Conservation (phyloP, 2,888 invertebrate genomes). For the Eilema caniola region DNA sequence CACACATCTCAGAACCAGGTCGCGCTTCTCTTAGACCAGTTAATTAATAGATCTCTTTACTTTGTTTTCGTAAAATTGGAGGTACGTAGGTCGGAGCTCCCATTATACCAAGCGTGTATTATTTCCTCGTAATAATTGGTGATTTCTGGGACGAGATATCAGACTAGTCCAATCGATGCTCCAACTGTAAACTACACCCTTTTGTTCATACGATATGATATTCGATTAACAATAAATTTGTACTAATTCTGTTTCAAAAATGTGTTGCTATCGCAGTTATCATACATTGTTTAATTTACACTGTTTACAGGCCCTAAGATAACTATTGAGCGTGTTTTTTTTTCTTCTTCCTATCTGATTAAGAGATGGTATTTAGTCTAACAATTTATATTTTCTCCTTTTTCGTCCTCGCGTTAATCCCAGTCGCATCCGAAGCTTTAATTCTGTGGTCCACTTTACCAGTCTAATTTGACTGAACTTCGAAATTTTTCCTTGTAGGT, state of each 20-base stretch:
- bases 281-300: background rate
- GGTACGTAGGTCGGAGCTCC: slow-evolving; percentile 26
- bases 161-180: slow-evolving; percentile 16
- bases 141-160: slow-evolving; percentile 22
- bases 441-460: too few species aligned
- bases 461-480: too few species aligned
- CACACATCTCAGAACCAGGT: slow-evolving; percentile 33
- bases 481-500: too few species aligned
- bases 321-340: too few species aligned
- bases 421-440: too few species aligned
- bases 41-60: slow-evolving; percentile 47
- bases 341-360: too few species aligned
- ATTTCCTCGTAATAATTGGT: slow-evolving; percentile 34
- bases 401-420: too few species aligned
- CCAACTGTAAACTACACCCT: slow-evolving; percentile 12
- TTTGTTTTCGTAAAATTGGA: slow-evolving; percentile 40
- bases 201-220: slow-evolving; percentile 2
- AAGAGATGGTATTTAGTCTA: too few species aligned
- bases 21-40: slow-evolving; percentile 31
- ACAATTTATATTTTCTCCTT: too few species aligned
- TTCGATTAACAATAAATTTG: slow-evolving; percentile 5
- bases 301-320: too few species aligned
- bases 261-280: background rate
- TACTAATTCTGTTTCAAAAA: slow-evolving; percentile 4
- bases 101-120: slow-evolving; percentile 32